A percentile compares a stretch with the other conserved stretches of the same genome.
phyloP scores from a whole-genome alignment of 1,140 invertebrate species.

The Cylas formicarius region DNA sequence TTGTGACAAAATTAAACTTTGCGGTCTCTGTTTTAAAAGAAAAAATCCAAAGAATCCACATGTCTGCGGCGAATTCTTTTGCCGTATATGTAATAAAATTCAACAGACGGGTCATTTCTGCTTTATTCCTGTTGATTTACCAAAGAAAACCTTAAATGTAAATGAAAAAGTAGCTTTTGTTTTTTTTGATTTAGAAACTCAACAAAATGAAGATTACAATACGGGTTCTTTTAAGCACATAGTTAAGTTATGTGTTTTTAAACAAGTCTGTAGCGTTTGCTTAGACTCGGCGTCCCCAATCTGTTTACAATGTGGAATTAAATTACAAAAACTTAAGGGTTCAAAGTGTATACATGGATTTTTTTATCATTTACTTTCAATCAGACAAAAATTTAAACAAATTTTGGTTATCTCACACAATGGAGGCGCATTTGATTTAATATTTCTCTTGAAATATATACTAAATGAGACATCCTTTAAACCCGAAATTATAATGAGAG shows the following conservation, averaged over 20 bases:
- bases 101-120: constrained; percentile 6
- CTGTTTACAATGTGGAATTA: constrained; percentile 1
- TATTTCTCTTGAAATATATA: constrained; percentile 8
- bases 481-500: constrained; percentile 3
- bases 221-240: constrained; percentile 3
- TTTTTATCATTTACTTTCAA: not conserved
- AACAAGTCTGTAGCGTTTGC: constrained; percentile 7
- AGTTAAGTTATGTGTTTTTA: constrained; percentile 8
- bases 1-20: constrained; percentile 5
- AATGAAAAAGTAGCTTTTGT: constrained; percentile 7
- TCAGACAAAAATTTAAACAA: constrained; percentile 5
- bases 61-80: constrained; percentile 2
- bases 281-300: not conserved
- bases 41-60: not conserved
- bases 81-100: constrained; percentile 7
- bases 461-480: not conserved
- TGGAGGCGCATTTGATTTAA: constrained; percentile 4
- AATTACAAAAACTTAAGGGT: not conserved
- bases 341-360: not conserved
- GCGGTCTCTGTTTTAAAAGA: not conserved
- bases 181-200: constrained; percentile 15
- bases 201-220: constrained; percentile 4
- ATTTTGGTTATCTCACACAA: constrained; percentile 8
- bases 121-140: constrained; percentile 8
- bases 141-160: constrained; percentile 1